Evolutionary conservation across 2,113 vertebrate genomes (phyloP).

Genomic region (Nesospiza acunhae): DNA sequence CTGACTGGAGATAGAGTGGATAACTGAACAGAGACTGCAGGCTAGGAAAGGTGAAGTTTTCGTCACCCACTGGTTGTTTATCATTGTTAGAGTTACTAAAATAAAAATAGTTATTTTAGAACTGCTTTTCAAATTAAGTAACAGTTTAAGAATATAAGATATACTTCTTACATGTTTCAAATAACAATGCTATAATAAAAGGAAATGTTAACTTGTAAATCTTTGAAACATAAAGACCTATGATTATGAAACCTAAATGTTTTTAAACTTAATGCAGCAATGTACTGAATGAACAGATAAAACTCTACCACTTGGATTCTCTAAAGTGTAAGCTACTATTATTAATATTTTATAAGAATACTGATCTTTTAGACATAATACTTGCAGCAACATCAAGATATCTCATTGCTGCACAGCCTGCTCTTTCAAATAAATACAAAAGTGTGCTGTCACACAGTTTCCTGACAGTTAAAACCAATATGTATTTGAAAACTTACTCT

Average conservation of each 20-base stretch:
- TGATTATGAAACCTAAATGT: neutral
- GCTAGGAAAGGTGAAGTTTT: neutral
- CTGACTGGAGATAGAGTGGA: neutral
- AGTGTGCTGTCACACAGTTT: neutral
- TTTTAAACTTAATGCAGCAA: neutral
- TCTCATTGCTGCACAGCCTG: neutral
- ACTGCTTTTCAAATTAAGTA: neutral
- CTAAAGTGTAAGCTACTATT: fast-evolving
- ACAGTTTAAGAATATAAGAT: neutral
- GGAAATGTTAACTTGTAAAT: neutral
- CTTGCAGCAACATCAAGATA: neutral
- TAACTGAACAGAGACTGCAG: neutral
- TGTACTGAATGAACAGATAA: neutral
- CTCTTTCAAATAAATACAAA: neutral
- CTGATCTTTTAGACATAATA: neutral
- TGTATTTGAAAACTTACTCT: neutral
- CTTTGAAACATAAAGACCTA: neutral
- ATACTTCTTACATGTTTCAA: neutral
- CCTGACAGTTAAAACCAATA: neutral
- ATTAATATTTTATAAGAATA: neutral
- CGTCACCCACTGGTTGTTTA: neutral
- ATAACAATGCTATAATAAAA: neutral
- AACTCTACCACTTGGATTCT: neutral
- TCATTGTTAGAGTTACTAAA: neutral
- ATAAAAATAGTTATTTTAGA: neutral